Evolutionary conservation across 2,888 invertebrate genomes (phyloP).

Genomic region (Euplagia quadripunctaria): DNA sequence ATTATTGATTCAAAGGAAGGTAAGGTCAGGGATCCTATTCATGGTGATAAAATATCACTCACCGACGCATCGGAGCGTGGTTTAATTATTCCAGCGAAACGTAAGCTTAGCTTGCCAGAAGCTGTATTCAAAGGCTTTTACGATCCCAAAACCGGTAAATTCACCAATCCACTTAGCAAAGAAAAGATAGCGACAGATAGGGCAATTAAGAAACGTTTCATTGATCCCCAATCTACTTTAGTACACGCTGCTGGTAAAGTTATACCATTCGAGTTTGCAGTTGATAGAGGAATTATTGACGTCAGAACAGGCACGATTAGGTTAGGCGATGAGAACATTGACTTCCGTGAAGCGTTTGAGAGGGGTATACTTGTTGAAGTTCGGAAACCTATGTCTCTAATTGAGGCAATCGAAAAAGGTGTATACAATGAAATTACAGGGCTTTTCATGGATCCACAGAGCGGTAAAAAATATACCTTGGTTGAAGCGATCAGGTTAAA

Average conservation of each 20-base stretch:
- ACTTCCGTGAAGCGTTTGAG: constrained; percentile 95
- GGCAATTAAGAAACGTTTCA: constrained; percentile 94
- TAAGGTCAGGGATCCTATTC: constrained; percentile 92
- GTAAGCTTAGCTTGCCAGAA: constrained; percentile 94
- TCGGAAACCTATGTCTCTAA: constrained; percentile 92
- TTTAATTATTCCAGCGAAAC: constrained; percentile 93
- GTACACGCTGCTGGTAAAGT: constrained; percentile 94
- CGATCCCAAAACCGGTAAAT: constrained; percentile 94
- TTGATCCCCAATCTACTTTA: constrained; percentile 95
- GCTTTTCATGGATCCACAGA: constrained; percentile 93
- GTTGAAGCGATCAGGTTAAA: constrained; percentile 94
- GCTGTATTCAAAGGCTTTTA: constrained; percentile 97
- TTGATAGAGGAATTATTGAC: constrained; percentile 92
- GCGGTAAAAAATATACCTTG: constrained; percentile 92
- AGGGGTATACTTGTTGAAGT: constrained; percentile 94
- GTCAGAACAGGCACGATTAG: constrained; percentile 91
- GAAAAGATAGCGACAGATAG: constrained; percentile 93
- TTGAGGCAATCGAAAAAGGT: constrained; percentile 93
- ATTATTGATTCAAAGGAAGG: constrained; percentile 93
- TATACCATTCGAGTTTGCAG: constrained; percentile 94
- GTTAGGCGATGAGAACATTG: constrained; percentile 89
- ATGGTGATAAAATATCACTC: constrained; percentile 91
- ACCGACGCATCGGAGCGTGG: constrained; percentile 95
- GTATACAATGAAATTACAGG: constrained; percentile 93
- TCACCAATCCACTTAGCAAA: constrained; percentile 93